Evolutionary conservation across 2,888 invertebrate genomes (phyloP).

Genomic region (Perizoma flavofasciatum): DNA sequence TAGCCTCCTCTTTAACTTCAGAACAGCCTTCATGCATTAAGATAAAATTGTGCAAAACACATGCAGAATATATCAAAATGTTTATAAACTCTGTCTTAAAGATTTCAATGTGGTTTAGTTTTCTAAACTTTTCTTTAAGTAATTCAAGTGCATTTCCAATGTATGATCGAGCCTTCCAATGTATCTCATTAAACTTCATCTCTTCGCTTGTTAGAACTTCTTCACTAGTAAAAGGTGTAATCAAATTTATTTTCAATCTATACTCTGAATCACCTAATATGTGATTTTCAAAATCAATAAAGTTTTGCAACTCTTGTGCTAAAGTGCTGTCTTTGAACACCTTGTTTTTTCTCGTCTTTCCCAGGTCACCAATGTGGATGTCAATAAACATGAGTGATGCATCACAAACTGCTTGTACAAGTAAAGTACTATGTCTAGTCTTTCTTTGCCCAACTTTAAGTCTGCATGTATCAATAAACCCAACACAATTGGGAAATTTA

Average conservation of each 20-base stretch:
- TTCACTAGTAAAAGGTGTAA: slow-evolving; percentile 72
- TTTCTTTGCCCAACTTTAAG: slow-evolving; percentile 65
- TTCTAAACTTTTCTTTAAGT: slow-evolving; percentile 66
- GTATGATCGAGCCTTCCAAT: slow-evolving; percentile 68
- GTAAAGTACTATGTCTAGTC: slow-evolving; percentile 56
- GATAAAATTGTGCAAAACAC: slow-evolving; percentile 75
- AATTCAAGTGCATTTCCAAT: slow-evolving; percentile 73
- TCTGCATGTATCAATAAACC: slow-evolving; percentile 72
- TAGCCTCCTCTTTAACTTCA: slow-evolving; percentile 64
- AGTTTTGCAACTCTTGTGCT: slow-evolving; percentile 62
- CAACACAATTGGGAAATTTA: slow-evolving; percentile 76
- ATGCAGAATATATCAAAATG: slow-evolving; percentile 63
- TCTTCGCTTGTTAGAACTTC: slow-evolving; percentile 73
- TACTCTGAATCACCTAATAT: slow-evolving; percentile 72
- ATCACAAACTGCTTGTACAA: slow-evolving; percentile 76
- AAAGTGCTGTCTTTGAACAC: slow-evolving; percentile 68
- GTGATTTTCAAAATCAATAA: slow-evolving; percentile 73
- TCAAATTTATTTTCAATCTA: slow-evolving; percentile 66
- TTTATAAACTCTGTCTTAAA: slow-evolving; percentile 60
- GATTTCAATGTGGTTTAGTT: slow-evolving; percentile 66
- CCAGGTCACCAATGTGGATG: slow-evolving; percentile 65
- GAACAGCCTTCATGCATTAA: slow-evolving; percentile 69
- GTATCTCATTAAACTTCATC: slow-evolving; percentile 75
- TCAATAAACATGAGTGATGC: slow-evolving; percentile 71
- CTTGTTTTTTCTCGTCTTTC: slow-evolving; percentile 63